These are phyloP conservation scores for Aegotheles bennettii DNA, from an alignment of 2,113 vertebrate genomes.

Conservation along the genomic window DNA sequence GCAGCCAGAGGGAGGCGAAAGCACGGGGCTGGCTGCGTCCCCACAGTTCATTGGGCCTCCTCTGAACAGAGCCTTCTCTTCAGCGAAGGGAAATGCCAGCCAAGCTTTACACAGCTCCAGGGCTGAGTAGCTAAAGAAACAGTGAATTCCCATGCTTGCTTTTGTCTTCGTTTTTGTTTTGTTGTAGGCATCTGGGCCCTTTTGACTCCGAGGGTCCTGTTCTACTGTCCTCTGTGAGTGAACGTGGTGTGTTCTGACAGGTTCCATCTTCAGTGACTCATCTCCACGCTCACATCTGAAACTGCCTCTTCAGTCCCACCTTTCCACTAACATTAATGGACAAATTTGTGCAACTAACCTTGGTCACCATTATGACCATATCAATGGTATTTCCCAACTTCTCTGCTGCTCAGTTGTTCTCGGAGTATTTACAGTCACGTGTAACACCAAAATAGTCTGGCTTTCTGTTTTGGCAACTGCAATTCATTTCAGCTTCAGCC, in stretches of 20 bases:
- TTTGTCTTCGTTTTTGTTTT: accelerated
- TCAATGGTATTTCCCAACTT: neutral
- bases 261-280: accelerated
- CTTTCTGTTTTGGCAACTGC: neutral
- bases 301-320: neutral
- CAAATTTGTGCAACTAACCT: neutral
- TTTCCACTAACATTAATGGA: neutral
- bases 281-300: accelerated
- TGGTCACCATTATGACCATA: neutral
- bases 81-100: neutral
- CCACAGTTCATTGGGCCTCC: accelerated
- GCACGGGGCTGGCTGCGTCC: accelerated
- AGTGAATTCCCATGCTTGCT: accelerated
- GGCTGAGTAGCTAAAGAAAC: neutral
- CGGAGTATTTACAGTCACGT: neutral
- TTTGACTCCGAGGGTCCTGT: neutral
- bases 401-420: neutral
- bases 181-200: neutral
- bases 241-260: accelerated
- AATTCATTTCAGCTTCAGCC: neutral
- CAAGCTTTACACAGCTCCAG: neutral
- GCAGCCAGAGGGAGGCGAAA: accelerated
- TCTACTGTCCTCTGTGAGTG: neutral
- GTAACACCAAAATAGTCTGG: neutral
- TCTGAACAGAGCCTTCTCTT: neutral